Base-by-base conservation (phyloP, 2,888 invertebrate species). In the Brachyptera risi region DNA sequence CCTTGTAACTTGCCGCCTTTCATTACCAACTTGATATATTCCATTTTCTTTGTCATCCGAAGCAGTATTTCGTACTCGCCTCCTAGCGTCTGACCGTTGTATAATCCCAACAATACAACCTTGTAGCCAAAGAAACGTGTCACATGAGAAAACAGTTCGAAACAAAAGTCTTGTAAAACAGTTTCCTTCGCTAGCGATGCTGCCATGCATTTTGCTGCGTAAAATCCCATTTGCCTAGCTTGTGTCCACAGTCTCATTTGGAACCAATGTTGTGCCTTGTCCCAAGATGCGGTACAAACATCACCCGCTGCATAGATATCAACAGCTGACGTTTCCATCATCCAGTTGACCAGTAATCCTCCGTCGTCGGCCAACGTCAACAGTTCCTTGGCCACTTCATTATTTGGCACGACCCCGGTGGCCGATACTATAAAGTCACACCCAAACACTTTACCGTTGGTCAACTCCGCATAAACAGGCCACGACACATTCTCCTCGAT, bases 221-320 rank as follows among this genome's bases (percentile, higher is more conserved):
- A 96, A 59, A 84, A 83, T 9, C 97, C 99, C 96, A 97, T 97
- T 76, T 97, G 96, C 59, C 96, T 79, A 0, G 98, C 99, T 77
- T 99, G 99, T 0, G 96, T 94, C 99, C 99, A 99, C 35, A 99
- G 76, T 62, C 95, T 83, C 87, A 98, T 91, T 79, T 96, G 91
- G 73, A 92, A 90, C 96, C 96, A 96, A 71, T 93, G 89, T 23
- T 82, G 78, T 0, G 91, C 84, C 63, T 79, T 72, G 4, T 78
- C 72, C 96, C 96, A 97, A 31, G 78, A 78, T n/a, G 91, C 87
- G 66, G 82, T 80, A 69, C 96, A 96, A 5, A 92, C 88, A 81
- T 99, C 99, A 1, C 99, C 99, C 49, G 96, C 97, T 7, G 97
- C 97, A 80, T 85, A 99, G 23, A 99, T 83, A 73, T 89, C 83